A percentile compares a stretch with the other conserved stretches of the same genome.
These are phyloP conservation scores for Ahaetulla prasina DNA, from an alignment of 2,113 vertebrate genomes.

Conservation along the genomic window DNA sequence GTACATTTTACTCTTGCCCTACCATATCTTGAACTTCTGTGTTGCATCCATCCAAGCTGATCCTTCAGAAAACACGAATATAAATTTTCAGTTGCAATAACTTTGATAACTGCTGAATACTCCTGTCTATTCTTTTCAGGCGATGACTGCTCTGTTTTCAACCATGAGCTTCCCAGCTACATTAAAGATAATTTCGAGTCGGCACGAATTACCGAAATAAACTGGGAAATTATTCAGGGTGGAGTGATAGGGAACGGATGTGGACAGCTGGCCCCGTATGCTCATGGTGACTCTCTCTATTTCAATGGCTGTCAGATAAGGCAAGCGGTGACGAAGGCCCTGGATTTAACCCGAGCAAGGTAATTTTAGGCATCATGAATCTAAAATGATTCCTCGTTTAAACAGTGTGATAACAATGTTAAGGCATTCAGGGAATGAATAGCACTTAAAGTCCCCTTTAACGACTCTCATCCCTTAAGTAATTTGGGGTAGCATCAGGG, in stretches of 20 bases:
- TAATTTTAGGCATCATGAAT: slow-evolving; percentile 58
- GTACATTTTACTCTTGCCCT: too few relatives aligned
- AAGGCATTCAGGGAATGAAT: background rate
- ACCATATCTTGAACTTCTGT: too few relatives aligned
- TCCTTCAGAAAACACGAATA: background rate
- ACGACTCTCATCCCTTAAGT: too few relatives aligned
- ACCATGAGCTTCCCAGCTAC: slow-evolving; percentile 88
- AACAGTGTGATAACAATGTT: slow-evolving; percentile 21
- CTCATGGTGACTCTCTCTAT: slow-evolving; percentile 95
- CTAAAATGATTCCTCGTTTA: slow-evolving; percentile 10
- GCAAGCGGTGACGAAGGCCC: slow-evolving; percentile 91
- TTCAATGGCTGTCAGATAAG: slow-evolving; percentile 95
- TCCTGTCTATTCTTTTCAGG: slow-evolving; percentile 67
- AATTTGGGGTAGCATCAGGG: too few relatives aligned
- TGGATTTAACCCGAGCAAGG: slow-evolving; percentile 97
- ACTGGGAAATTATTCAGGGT: slow-evolving; percentile 94
- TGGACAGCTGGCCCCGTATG: slow-evolving; percentile 93
- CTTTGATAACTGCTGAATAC: slow-evolving; percentile 11
- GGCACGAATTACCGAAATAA: slow-evolving; percentile 85
- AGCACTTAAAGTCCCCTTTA: background rate
- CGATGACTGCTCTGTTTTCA: slow-evolving; percentile 91
- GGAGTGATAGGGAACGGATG: slow-evolving; percentile 93
- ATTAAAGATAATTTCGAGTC: slow-evolving; percentile 99
- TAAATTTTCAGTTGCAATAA: background rate
- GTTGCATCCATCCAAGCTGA: background rate